Percentiles rank a stretch among this genome's conserved stretches.
Evolutionary conservation across 2,888 invertebrate species (phyloP).

Genomic region (Macrophya annulata): DNA sequence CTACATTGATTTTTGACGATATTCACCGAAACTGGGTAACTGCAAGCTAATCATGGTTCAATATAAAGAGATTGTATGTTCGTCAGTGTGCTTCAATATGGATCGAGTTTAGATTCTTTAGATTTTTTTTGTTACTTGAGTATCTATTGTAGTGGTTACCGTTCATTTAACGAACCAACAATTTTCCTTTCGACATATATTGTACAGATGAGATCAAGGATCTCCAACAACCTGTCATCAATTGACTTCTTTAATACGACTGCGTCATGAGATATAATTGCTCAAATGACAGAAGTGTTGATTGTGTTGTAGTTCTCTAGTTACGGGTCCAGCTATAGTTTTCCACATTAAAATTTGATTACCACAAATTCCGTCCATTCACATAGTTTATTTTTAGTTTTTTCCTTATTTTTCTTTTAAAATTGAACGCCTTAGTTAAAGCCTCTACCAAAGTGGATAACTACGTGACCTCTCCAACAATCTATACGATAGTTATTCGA

Average conservation of each 20-base stretch:
- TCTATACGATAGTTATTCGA: neutral
- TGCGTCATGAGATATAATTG: constrained; percentile 6
- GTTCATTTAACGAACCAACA: neutral
- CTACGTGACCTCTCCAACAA: neutral
- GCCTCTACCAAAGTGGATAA: neutral
- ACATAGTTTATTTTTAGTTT: neutral
- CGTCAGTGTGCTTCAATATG: neutral
- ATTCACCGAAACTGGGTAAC: too few species aligned
- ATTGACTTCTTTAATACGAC: neutral
- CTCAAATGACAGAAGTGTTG: neutral
- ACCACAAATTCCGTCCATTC: neutral
- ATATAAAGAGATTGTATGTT: too few species aligned
- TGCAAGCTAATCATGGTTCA: too few species aligned
- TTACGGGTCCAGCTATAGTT: neutral
- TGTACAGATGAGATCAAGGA: neutral
- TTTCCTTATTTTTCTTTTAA: neutral
- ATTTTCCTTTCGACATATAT: neutral
- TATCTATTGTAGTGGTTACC: neutral
- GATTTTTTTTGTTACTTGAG: neutral
- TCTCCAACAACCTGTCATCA: neutral
- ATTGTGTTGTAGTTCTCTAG: neutral
- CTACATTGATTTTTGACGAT: neutral
- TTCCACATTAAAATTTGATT: neutral
- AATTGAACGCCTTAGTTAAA: neutral
- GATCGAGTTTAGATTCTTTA: neutral